Percentiles rank a stretch among this genome's conserved stretches.
Conservation (phyloP, 2,113 vertebrate species). For the Gambusia affinis region DNA sequence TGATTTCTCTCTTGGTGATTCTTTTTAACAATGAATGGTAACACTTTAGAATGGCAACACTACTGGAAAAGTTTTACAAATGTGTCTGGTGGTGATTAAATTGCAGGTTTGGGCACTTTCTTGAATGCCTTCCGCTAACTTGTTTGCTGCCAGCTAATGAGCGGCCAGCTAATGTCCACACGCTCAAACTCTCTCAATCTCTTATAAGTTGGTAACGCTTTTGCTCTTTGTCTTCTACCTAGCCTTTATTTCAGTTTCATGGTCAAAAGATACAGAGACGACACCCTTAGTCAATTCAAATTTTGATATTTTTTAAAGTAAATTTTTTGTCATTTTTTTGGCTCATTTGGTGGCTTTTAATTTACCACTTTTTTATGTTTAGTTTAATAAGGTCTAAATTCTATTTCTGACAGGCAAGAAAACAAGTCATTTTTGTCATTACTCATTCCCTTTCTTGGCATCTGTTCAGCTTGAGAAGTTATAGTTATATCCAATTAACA, state of each 20-base stretch:
- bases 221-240: constrained; percentile 3
- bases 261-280: neutral
- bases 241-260: neutral
- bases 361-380: neutral
- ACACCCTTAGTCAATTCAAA: no score
- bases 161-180: constrained; percentile 17
- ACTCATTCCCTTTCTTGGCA: neutral
- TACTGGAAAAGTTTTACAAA: neutral
- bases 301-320: neutral
- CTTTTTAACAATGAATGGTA: no score
- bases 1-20: no score
- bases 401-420: neutral
- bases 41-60: neutral
- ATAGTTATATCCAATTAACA: neutral
- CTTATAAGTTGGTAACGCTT: neutral
- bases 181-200: constrained; percentile 7
- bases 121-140: constrained; percentile 33
- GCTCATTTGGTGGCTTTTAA: neutral
- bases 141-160: constrained; percentile 53
- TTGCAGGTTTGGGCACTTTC: neutral
- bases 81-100: constrained; percentile 5
- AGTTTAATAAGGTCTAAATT: neutral
- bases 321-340: neutral
- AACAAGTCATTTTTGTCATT: neutral
- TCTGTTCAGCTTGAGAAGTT: neutral